phyloP scores from a whole-genome alignment of 2,113 vertebrate species.

The Edolisoma coerulescens region DNA sequence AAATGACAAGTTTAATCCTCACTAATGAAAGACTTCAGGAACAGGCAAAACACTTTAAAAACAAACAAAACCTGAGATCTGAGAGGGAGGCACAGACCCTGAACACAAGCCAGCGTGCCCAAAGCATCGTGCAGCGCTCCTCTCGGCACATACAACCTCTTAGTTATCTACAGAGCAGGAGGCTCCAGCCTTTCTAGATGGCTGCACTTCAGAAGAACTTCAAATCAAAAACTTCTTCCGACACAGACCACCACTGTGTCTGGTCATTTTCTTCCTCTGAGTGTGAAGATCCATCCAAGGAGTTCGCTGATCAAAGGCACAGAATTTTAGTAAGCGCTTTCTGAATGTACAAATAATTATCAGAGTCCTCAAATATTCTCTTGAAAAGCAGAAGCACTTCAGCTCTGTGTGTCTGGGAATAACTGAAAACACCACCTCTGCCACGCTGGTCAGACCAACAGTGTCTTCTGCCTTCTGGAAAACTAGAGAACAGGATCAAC shows the following conservation, averaged over 20 bases:
- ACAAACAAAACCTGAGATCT: not conserved
- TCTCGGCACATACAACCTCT: not conserved
- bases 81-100: not conserved
- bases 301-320: not conserved
- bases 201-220: not conserved
- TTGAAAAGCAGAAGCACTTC: not conserved
- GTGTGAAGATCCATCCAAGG: not conserved
- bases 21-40: not conserved
- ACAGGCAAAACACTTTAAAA: not conserved
- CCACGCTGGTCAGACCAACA: not conserved
- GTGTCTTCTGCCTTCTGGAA: not conserved
- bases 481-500: not conserved
- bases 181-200: not conserved
- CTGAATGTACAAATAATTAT: not conserved
- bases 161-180: not conserved
- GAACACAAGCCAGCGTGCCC: not conserved
- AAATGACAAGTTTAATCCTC: not conserved
- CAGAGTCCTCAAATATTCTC: not conserved
- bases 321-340: not conserved
- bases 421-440: not conserved
- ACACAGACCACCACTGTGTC: not conserved
- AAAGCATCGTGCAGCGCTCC: fast-evolving
- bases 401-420: not conserved
- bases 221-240: not conserved
- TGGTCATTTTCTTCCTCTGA: not conserved